phyloP scores from a whole-genome alignment of 1,140 invertebrate genomes.

The Drosophila sturtevanti region DNA sequence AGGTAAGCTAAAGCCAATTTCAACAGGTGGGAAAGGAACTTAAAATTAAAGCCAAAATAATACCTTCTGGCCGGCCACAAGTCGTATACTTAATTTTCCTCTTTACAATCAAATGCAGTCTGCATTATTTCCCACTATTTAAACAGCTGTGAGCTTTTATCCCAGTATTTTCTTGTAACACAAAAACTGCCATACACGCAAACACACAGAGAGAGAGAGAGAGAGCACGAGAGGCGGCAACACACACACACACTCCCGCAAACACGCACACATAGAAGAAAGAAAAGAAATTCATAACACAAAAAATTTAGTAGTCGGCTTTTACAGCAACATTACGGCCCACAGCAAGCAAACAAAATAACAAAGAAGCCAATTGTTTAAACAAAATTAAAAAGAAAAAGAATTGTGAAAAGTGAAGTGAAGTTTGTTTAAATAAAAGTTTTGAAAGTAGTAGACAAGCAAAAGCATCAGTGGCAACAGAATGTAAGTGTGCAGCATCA shows the following conservation, averaged over 20 bases:
- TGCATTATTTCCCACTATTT: constrained; percentile 55
- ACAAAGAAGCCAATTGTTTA: not conserved
- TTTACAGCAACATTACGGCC: constrained; percentile 2
- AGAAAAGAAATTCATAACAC: constrained; percentile 8
- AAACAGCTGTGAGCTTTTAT: constrained; percentile 65
- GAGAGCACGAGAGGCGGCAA: not conserved
- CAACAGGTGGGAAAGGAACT: not conserved
- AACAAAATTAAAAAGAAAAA: not conserved
- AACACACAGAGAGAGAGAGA: not conserved
- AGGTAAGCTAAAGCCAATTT: not conserved
- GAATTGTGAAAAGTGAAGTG: not conserved
- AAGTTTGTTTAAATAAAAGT: not conserved
- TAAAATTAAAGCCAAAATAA: not conserved
- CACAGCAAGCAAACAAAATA: not conserved
- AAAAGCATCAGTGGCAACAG: not conserved
- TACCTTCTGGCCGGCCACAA: constrained; percentile 30
- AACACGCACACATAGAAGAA: not conserved
- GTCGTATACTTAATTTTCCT: constrained; percentile 61
- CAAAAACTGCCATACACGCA: constrained; percentile 56
- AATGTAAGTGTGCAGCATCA: not conserved
- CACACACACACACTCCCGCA: not conserved
- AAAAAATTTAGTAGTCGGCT: constrained; percentile 5
- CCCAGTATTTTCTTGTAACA: constrained; percentile 62
- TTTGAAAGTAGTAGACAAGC: not conserved
- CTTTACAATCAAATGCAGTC: constrained; percentile 21